Percentiles rank a stretch among this genome's conserved stretches.
Conservation (phyloP, 2,113 vertebrate species). For the Sarotherodon lohbergeri region DNA sequence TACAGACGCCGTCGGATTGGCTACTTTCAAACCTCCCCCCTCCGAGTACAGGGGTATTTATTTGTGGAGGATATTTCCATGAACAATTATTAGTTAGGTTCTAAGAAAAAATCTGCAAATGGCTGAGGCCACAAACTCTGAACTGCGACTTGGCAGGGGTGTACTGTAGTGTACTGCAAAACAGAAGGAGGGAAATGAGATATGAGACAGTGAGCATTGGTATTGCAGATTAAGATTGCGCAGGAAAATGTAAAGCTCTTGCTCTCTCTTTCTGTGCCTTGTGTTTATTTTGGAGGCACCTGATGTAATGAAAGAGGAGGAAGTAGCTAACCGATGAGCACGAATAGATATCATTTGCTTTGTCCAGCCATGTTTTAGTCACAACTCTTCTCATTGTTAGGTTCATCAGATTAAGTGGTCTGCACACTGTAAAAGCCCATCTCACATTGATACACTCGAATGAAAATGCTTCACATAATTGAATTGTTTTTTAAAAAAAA, state of each 20-base stretch:
- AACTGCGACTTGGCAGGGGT: fast-evolving
- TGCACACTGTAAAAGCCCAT: not conserved
- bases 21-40: not conserved
- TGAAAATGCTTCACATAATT: not conserved
- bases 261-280: not conserved
- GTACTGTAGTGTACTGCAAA: not conserved
- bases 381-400: not conserved
- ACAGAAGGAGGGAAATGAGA: fast-evolving
- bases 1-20: not conserved
- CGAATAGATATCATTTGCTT: not conserved
- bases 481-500: not conserved
- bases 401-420: not conserved
- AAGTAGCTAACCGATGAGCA: not conserved
- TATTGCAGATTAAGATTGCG: not conserved
- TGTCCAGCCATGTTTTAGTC: not conserved
- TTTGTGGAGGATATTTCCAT: not conserved
- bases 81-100: not conserved
- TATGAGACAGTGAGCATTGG: not conserved
- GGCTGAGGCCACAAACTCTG: fast-evolving
- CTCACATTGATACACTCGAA: not conserved
- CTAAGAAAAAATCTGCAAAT: not conserved
- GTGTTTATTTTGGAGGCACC: not conserved
- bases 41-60: not conserved
- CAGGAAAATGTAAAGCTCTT: not conserved
- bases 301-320: not conserved